Base-by-base conservation (phyloP, 1,140 invertebrate species). In the Drosophila subobscura region DNA sequence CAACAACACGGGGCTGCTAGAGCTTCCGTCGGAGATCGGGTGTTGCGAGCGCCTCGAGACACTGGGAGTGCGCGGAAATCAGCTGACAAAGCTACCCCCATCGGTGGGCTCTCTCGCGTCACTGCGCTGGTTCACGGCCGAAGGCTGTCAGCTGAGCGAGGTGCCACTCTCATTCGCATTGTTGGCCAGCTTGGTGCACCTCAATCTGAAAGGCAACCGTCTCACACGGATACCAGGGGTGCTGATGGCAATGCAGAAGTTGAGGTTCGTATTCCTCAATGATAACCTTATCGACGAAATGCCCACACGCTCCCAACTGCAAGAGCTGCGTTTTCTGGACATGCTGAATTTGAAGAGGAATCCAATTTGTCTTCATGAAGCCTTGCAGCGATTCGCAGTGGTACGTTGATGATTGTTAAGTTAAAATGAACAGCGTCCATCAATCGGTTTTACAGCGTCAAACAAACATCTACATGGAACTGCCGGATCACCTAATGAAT, bases 31-130 rank as follows among this genome's bases (percentile, higher is more conserved):
- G 46, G 94, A 96, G 76, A 94, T 97, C 54, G 94, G 94, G 1
- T 93, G 94, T 56, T 92, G 97, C 60, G 92, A 92, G 45, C 95
- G 95, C 77, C 91, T 98, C 14, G 96, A 98, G 89, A 95, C 94
- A 1, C 92, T 95, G 66, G 94, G 94, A 10, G 93, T 93, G 5
- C 91, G 93, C 40, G 93, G 93, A n/a, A 95, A 95, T 92, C 91
- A 92, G 61, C 80, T 95, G 2, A 92, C 84, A 63, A 88, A 84
- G 22, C 89, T 94, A 72, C 93, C 94, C 5, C 90, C 92, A 45
- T 91, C 92, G 55, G 91, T 94, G 68, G 93, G 92, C 25, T 91
- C 91, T 14, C 85, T 94, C 54, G 61, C 86, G 7, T 93, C 93
- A 45, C 81, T 94, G 50, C 93, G 92, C 92, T 94, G 94, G 94